phyloP scores from a whole-genome alignment of 2,113 vertebrate genomes.

The Seriola quinqueradiata region DNA sequence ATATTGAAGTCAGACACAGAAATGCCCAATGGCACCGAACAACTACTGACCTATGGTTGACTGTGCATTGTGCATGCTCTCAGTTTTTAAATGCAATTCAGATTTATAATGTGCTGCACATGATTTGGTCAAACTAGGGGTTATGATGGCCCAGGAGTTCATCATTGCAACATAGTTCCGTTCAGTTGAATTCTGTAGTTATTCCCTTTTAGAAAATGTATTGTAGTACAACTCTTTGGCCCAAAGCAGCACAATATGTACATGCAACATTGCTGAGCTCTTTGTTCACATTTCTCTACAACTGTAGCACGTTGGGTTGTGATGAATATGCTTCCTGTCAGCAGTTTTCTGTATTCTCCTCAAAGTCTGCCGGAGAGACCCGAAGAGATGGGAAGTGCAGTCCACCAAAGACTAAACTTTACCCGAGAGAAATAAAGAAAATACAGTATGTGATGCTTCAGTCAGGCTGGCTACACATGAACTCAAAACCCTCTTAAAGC shows the following conservation, averaged over 20 bases:
- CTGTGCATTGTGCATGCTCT: too few relatives aligned
- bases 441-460: constrained; percentile 14
- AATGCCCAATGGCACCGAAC: too few relatives aligned
- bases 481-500: not conserved
- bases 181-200: not conserved
- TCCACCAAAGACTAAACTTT: constrained; percentile 17
- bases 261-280: not conserved
- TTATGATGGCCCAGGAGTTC: too few relatives aligned
- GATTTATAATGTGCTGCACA: too few relatives aligned
- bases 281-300: not conserved
- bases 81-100: too few relatives aligned
- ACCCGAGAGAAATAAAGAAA: constrained; percentile 16
- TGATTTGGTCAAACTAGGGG: not conserved
- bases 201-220: too few relatives aligned
- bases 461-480: not conserved
- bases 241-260: not conserved
- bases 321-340: constrained; percentile 21
- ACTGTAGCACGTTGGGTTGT: constrained; percentile 3
- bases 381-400: constrained; percentile 6
- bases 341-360: constrained; percentile 29
- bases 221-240: not conserved
- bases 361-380: constrained; percentile 16
- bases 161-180: too few relatives aligned
- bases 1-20: too few relatives aligned
- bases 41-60: too few relatives aligned